Evolutionary conservation across 1,140 invertebrate species (phyloP).

Genomic region (Diachasma alloeum): DNA sequence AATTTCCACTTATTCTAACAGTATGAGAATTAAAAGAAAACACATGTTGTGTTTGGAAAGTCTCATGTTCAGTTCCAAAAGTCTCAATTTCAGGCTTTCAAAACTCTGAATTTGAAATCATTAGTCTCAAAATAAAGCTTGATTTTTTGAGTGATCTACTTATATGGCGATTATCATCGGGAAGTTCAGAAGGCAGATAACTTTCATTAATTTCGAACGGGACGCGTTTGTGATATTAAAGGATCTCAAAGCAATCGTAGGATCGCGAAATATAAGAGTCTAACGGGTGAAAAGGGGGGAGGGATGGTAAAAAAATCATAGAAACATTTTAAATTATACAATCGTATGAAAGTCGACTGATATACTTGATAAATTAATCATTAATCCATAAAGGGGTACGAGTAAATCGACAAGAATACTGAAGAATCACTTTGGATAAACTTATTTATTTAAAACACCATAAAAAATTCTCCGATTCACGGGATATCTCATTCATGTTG

Average conservation of each 20-base stretch:
- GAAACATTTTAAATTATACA: constrained; percentile 13
- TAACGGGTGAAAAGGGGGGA: constrained; percentile 9
- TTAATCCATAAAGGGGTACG: not conserved
- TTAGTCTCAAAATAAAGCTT: too few relatives aligned
- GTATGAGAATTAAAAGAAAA: too few relatives aligned
- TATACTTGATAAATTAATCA: constrained; percentile 18
- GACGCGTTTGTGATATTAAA: constrained; percentile 58
- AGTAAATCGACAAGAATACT: not conserved
- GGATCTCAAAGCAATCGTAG: constrained; percentile 59
- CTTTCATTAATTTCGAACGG: constrained; percentile 11
- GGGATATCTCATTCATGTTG: too few relatives aligned
- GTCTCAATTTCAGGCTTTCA: too few relatives aligned
- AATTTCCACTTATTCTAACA: too few relatives aligned
- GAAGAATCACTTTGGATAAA: not conserved
- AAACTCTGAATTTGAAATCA: too few relatives aligned
- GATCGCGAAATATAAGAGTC: constrained; percentile 38
- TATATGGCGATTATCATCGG: not conserved
- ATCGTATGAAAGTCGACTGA: constrained; percentile 27
- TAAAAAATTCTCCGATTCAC: not conserved
- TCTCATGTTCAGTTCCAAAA: too few relatives aligned
- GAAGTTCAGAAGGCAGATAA: not conserved
- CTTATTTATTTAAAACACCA: not conserved
- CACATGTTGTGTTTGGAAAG: too few relatives aligned
- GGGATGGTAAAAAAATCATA: not conserved
- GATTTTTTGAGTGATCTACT: too few relatives aligned